A percentile compares a stretch with the other conserved stretches of the same genome.
Evolutionary conservation across 2,113 vertebrate genomes (phyloP).

Genomic region (Cottus gobio): DNA sequence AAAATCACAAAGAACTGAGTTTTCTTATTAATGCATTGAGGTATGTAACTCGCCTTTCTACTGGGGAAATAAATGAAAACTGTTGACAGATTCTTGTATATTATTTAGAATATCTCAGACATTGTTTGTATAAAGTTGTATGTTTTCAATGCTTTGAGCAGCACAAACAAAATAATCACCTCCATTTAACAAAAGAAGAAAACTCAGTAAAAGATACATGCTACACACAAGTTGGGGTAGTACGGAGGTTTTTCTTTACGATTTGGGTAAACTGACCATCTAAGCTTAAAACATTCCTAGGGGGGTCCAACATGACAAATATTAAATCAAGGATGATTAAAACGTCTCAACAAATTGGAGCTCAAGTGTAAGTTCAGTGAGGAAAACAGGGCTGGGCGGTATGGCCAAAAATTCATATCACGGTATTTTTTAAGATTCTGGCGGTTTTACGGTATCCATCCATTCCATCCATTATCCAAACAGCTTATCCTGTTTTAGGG

Average conservation of each 20-base stretch:
- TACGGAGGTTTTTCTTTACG: not conserved
- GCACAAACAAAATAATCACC: not conserved
- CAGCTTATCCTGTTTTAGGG: too few relatives aligned
- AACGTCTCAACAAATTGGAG: too few relatives aligned
- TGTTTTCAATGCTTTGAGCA: not conserved
- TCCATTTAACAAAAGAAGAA: not conserved
- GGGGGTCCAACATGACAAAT: not conserved
- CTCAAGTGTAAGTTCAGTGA: too few relatives aligned
- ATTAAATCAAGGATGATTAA: too few relatives aligned
- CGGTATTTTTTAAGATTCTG: too few relatives aligned
- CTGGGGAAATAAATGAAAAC: not conserved
- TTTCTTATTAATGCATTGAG: not conserved
- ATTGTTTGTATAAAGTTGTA: not conserved
- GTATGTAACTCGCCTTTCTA: not conserved
- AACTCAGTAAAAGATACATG: not conserved
- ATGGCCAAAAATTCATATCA: too few relatives aligned
- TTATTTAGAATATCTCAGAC: not conserved
- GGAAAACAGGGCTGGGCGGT: too few relatives aligned
- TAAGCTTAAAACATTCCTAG: not conserved
- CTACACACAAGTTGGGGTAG: not conserved
- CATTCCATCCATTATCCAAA: too few relatives aligned
- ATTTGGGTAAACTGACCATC: not conserved
- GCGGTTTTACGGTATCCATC: too few relatives aligned
- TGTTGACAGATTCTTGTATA: not conserved
- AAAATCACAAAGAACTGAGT: not conserved